Base-by-base conservation (phyloP, 2,888 invertebrate genomes). In the Drosophila nr. fundita region DNA sequence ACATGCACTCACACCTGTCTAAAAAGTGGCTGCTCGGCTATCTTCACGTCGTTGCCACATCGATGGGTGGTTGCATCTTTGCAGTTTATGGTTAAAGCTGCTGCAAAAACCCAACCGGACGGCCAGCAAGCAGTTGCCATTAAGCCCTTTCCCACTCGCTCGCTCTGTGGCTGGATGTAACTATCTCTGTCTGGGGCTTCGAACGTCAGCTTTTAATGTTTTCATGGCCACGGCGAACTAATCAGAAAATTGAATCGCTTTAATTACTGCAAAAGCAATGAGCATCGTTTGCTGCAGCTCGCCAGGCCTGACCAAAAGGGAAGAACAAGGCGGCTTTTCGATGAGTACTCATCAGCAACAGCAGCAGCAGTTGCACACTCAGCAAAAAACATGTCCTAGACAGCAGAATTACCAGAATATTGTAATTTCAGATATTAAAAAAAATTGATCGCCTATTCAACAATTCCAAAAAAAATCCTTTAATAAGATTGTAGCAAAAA, bases 161-260 rank as follows among this genome's bases (percentile, higher is more conserved):
- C 34, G 53, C 65, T 49, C n/a, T 48, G 1, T 6, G 18, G 4
- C 48, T n/a, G 29, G 34, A 40, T 72, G 27, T 5, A 24, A 53
- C 32, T 53, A 36, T 62, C 57, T 53, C 45, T 32, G n/a, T 32
- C 52, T 73, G n/a, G 32, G 55, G 54, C 49, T 48, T 48, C 30
- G 29, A 38, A 54, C 30, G 48, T n/a, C 36, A 40, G 71, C 66
- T 54, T 68, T 76, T 82, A 80, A 82, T 70, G 74, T 84, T 80
- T 82, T 83, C 87, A 87, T 87, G 89, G 89, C 85, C 87, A 89
- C 80, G 87, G 90, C 91, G 86, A 91, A 90, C 91, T 91, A 92
- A 92, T 92, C 92, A 91, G 91, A 92, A 91, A 92, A 92, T 91
- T 91, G 90, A 91, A 92, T 92, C 92, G 92, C 91, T 91, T 92